Evolutionary conservation across 2,888 invertebrate genomes (phyloP).

Genomic region (Elmis aenea): DNA sequence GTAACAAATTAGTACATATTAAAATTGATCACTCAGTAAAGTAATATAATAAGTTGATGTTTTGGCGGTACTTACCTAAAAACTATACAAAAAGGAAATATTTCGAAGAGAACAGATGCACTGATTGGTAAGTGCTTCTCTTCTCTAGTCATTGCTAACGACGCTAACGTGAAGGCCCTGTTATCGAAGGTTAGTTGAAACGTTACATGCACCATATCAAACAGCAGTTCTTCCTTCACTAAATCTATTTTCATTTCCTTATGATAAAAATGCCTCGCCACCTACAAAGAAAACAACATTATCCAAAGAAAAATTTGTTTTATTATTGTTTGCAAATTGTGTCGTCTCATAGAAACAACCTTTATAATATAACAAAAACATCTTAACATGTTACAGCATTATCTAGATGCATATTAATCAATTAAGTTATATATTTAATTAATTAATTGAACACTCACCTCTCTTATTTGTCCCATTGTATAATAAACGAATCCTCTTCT

Average conservation of each 20-base stretch:
- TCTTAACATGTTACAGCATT: no score
- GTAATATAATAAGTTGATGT: no score
- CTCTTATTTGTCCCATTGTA: slow-evolving; percentile 93
- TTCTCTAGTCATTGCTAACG: slow-evolving; percentile 78
- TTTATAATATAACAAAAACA: no score
- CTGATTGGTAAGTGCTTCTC: slow-evolving; percentile 86
- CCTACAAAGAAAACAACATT: slow-evolving; percentile 47
- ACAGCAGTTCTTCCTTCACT: slow-evolving; percentile 77
- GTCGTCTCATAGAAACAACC: no score
- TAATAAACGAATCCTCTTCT: slow-evolving; percentile 92
- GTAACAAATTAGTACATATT: no score
- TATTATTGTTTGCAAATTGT: no score
- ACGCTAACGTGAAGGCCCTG: slow-evolving; percentile 79
- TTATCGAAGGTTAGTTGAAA: slow-evolving; percentile 94
- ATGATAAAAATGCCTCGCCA: slow-evolving; percentile 89
- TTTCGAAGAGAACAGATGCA: slow-evolving; percentile 87
- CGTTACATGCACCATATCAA: slow-evolving; percentile 89
- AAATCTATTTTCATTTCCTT: slow-evolving; percentile 91
- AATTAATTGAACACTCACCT: slow-evolving; percentile 49
- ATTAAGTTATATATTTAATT: no score
- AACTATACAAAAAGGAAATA: slow-evolving; percentile 96
- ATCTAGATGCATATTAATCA: no score
- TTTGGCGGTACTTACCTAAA: slow-evolving; percentile 89
- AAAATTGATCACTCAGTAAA: no score
- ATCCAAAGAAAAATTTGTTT: not conserved